Base-by-base conservation (phyloP, 23 tunicate species). In the Halocynthia roretzi region DNA sequence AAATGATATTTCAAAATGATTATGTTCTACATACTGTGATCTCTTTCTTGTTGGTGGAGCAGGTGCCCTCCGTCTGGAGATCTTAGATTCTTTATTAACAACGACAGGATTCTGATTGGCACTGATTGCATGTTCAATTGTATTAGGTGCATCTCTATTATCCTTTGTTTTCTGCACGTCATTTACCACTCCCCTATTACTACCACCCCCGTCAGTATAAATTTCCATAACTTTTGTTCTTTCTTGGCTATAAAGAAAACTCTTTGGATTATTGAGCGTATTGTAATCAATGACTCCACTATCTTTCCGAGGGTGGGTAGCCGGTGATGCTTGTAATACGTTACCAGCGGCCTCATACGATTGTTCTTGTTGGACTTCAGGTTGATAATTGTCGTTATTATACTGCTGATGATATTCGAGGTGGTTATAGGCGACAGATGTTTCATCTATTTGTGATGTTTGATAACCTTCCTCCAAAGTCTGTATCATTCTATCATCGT, bases 211-310 rank as follows among this genome's bases (percentile, higher is more conserved):
- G 44, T 31, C 44, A 4, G 44, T 31, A 31, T 31, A 31, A 31
- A 31, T 31, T 74, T 74, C 78, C 8, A 53, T 22, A 8, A 40
- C 56, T 54, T 17, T 54, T 22, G 6, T 74, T 8, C 23, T 15
- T 9, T 52, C 76, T 50, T 52, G 76, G 40, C 56, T 74, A 15
- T 74, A 74, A 14, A 74, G 31, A n/a, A 74, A 74, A 74, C 78
- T 74, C 14, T 22, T 10, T 19, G 78, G 78, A 48, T 74, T 54
- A 54, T 74, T 52, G 4, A 74, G 63, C 10, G 78, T 74, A 18
- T 74, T 64, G 4, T 74, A 74, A 53, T 74, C 56, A 8, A 74
- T 74, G 10, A 50, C 63, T 54, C 31, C 17, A 4, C 64, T 12
- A 18, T 53, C 14, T 53, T 54, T 10, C 60, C 15, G 62, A 7